Conservation (phyloP, 2,888 invertebrate species). For the Hyles lineata region DNA sequence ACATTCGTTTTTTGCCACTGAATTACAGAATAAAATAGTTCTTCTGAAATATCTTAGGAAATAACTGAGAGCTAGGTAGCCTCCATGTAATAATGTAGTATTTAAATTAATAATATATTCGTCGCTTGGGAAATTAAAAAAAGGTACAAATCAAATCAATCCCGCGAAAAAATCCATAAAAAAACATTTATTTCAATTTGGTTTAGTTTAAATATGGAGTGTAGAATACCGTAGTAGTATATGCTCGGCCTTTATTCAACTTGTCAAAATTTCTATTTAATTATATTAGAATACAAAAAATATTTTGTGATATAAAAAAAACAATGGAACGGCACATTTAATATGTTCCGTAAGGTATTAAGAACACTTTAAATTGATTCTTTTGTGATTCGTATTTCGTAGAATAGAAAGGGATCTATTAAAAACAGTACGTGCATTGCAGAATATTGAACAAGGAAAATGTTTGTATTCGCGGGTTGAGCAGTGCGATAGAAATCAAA, state of each 20-base stretch:
- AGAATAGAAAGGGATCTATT: conserved; percentile 18
- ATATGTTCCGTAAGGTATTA: conserved; percentile 6
- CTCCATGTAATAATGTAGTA: too few relatives aligned
- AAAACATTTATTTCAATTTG: too few relatives aligned
- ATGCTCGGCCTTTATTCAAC: background rate
- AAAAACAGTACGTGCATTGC: background rate
- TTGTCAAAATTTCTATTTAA: background rate
- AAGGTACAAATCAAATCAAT: too few relatives aligned
- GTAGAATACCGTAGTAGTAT: background rate
- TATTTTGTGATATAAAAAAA: background rate
- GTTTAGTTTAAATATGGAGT: background rate
- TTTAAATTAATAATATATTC: too few relatives aligned
- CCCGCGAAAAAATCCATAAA: too few relatives aligned
- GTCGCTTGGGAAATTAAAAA: too few relatives aligned
- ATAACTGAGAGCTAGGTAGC: too few relatives aligned
- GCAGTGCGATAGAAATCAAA: background rate
- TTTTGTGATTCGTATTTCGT: conserved; percentile 7
- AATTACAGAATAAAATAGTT: too few relatives aligned
- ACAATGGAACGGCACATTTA: background rate
- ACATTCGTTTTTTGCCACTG: too few relatives aligned
- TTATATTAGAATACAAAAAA: background rate
- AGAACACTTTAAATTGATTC: conserved; percentile 22
- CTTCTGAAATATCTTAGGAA: too few relatives aligned
- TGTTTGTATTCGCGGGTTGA: background rate
- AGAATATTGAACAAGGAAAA: background rate